These are phyloP conservation scores for Zootoca vivipara DNA, from an alignment of 2,113 vertebrate species.

Conservation along the genomic window DNA sequence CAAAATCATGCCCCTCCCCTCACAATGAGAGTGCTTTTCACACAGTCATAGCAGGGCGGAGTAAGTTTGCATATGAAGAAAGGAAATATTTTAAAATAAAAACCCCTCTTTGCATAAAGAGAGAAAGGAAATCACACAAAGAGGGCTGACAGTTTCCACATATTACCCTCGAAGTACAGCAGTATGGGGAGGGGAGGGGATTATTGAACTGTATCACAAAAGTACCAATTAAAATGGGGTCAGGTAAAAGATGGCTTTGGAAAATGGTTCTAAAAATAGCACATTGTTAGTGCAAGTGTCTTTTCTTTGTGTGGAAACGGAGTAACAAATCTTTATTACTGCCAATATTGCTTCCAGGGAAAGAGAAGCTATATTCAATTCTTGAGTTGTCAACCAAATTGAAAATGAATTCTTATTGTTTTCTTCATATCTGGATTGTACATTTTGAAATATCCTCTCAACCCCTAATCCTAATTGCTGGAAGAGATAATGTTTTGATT, in stretches of 20 bases:
- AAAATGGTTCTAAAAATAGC: slow-evolving; percentile 62
- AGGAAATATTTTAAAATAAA: slow-evolving; percentile 35
- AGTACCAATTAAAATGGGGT: slow-evolving; percentile 59
- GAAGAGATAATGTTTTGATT: slow-evolving; percentile 5
- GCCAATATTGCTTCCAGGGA: slow-evolving; percentile 65
- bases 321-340: slow-evolving; percentile 61
- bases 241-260: slow-evolving; percentile 54
- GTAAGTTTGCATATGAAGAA: slow-evolving; percentile 13
- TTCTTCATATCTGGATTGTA: slow-evolving; percentile 48
- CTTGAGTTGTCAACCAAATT: slow-evolving; percentile 53
- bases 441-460: background rate
- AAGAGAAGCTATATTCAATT: slow-evolving; percentile 58
- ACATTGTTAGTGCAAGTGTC: slow-evolving; percentile 55
- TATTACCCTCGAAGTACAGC: slow-evolving; percentile 19
- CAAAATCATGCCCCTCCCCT: background rate
- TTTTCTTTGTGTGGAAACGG: slow-evolving; percentile 40
- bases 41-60: background rate
- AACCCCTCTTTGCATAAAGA: slow-evolving; percentile 5
- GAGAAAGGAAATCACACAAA: slow-evolving; percentile 44
- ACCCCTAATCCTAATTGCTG: background rate
- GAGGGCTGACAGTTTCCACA: slow-evolving; percentile 46
- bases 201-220: slow-evolving; percentile 18
- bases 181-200: background rate
- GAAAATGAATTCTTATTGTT: slow-evolving; percentile 38
- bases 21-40: background rate